Evolutionary conservation across 1,140 invertebrate species (phyloP), one percentile per base, ranked within the genome.

Genomic region (Plutomurus gul): DNA sequence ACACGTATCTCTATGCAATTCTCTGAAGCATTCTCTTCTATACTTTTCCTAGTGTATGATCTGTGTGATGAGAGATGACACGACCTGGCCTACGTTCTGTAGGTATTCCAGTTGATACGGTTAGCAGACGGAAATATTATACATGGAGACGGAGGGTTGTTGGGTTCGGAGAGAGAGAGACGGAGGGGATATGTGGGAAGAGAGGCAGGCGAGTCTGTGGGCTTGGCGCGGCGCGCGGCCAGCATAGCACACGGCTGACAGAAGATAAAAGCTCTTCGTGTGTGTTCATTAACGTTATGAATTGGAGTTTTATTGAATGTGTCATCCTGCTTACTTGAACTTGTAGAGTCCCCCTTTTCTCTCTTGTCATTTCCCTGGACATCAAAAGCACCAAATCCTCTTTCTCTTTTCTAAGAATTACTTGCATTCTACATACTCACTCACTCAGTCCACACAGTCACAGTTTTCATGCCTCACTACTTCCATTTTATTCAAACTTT

Each of bases 231-330:
- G n/a, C n/a, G n/a, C n/a, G n/a, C n/a, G n/a, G n/a, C n/a, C n/a
- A n/a, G n/a, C n/a, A n/a, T 49, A 22, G 40, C 43, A 47, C 43
- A 76, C 11, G 30, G 47, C 36, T 36, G 75, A 75, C 25, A 77
- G 25, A 49, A 77, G 75, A 77, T 77, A 77, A 77, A 77, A 77
- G 51, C 20, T 43, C 36, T 77, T 77, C 75, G 75, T 77, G 75
- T 77, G 51, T 77, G 75, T 77, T 77, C 75, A 77, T 77, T 77
- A 77, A 77, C 6, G 75, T 30, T 71, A 27, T 71, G 75, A 77
- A 77, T 77, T 77, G 75, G 56, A 77, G 75, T 77, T 77, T 77
- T 77, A 77, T 77, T 77, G 75, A 77, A 77, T 46, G 75, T 71
- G 75, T 77, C 75, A 77, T 77, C 75, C 49, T 49, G 56, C 56